Base-by-base conservation (phyloP, 2,113 vertebrate genomes). In the Mionectes macconnelli region DNA sequence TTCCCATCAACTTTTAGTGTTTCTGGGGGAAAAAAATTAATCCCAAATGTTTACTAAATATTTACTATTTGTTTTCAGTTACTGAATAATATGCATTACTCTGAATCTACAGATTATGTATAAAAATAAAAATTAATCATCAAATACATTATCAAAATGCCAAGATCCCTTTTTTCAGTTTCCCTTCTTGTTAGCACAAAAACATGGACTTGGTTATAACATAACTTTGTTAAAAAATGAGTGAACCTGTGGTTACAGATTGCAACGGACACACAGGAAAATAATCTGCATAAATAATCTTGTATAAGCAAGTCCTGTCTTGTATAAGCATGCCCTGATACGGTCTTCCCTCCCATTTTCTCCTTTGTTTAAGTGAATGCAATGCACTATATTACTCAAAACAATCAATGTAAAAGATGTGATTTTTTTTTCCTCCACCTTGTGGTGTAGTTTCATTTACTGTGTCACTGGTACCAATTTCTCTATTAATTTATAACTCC, bases 371-470 rank as follows among this genome's bases (percentile, higher is more conserved):
- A 64, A 72, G 52, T 55, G 8, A 66, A 57, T 28, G 24, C 22
- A 74, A 53, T 53, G 2, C 12, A 31, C 8, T 50, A 39, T 37
- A 39, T 25, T 37, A 42, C 78, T 78, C 23, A 87, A 64, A 30
- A 57, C 10, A 81, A 17, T 18, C 6, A n/a, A 19, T 63, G 3
- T 22, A 55, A 63, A 64, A 63, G 2, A 30, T 15, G 49, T 0
- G 3, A 7, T 3, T 12, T 66, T 45, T 31, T 18, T 1, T 1
- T 12, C 5, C n/a, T n/a, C 4, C 12, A 10, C 3, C 4, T 25
- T 52, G 0, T 53, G 49, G 0, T 53, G 49, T 40, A 8, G 4
- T 44, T 81, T 80, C 4, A 28, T 88, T 90, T 92, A 33, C 14
- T 50, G 6, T 30, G 53, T 10, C 13, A 35, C 14, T 56, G 30